Conservation (phyloP, 1,140 invertebrate species). For the Sarcophaga bullata region DNA sequence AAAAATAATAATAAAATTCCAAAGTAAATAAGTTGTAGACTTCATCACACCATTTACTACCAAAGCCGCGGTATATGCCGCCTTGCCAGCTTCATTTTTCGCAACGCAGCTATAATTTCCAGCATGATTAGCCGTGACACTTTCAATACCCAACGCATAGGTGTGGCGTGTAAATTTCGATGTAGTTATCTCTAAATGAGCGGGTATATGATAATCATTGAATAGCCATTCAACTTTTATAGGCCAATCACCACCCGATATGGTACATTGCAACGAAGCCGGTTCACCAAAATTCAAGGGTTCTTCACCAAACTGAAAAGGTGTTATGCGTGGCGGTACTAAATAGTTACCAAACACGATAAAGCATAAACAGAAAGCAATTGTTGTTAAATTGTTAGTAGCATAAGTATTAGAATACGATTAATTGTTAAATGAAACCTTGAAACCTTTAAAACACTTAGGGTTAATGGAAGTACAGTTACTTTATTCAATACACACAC, state of each 20-base stretch:
- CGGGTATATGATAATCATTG: constrained; percentile 75
- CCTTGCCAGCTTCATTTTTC: constrained; percentile 76
- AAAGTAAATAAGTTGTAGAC: background rate
- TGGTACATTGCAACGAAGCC: constrained; percentile 79
- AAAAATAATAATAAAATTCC: background rate
- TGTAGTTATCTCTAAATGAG: constrained; percentile 67
- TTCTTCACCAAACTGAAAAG: constrained; percentile 76
- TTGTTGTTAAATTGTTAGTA: background rate
- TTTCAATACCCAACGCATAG: constrained; percentile 64
- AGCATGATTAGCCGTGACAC: constrained; percentile 70
- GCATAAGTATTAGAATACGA: background rate
- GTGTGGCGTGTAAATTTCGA: constrained; percentile 70
- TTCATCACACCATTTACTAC: constrained; percentile 74
- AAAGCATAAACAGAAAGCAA: background rate
- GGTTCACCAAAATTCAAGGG: constrained; percentile 77
- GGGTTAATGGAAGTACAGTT: too few species aligned
- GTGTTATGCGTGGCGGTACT: constrained; percentile 76
- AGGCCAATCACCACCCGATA: constrained; percentile 77
- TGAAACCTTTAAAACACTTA: constrained; percentile 39
- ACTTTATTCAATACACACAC: too few species aligned
- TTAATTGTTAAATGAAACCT: constrained; percentile 2
- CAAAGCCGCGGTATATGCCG: constrained; percentile 73
- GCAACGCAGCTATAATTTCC: constrained; percentile 83
- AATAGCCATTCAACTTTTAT: constrained; percentile 76
- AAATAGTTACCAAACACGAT: constrained; percentile 28